phyloP scores from a whole-genome alignment of 2,888 invertebrate genomes.

The Macaria notata region DNA sequence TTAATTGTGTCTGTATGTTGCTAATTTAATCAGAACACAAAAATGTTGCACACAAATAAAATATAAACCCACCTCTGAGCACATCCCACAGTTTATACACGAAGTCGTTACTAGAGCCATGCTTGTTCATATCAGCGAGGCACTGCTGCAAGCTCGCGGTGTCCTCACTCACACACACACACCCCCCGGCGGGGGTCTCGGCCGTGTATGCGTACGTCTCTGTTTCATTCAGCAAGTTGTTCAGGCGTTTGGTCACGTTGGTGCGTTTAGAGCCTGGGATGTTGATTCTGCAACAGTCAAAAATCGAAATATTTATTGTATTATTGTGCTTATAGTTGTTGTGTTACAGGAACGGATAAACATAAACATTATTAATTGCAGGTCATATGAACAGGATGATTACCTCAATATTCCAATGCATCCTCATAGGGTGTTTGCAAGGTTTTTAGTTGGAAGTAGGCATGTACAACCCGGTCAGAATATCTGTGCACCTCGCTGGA shows the following conservation, averaged over 20 bases:
- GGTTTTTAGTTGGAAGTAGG: too few species aligned
- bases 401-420: too few species aligned
- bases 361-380: too few species aligned
- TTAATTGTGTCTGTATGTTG: too few species aligned
- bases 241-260: conserved; percentile 59
- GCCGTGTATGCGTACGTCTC: conserved; percentile 73
- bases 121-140: conserved; percentile 49
- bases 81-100: conserved; percentile 78
- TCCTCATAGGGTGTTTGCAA: too few species aligned
- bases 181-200: conserved; percentile 68
- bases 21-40: too few species aligned
- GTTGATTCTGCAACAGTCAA: conserved; percentile 55
- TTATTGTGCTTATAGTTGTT: not conserved
- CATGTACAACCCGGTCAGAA: too few species aligned
- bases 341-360: too few species aligned
- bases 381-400: too few species aligned
- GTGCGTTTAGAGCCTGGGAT: conserved; percentile 50
- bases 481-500: too few species aligned
- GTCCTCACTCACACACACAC: conserved; percentile 67
- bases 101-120: conserved; percentile 74
- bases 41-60: too few species aligned
- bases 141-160: conserved; percentile 61
- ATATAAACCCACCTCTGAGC: conserved; percentile 56
- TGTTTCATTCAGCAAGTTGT: conserved; percentile 63
- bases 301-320: conserved; percentile 24